These are phyloP conservation scores for Drosophila rubida DNA, from an alignment of 2,888 invertebrate genomes.

Conservation along the genomic window DNA sequence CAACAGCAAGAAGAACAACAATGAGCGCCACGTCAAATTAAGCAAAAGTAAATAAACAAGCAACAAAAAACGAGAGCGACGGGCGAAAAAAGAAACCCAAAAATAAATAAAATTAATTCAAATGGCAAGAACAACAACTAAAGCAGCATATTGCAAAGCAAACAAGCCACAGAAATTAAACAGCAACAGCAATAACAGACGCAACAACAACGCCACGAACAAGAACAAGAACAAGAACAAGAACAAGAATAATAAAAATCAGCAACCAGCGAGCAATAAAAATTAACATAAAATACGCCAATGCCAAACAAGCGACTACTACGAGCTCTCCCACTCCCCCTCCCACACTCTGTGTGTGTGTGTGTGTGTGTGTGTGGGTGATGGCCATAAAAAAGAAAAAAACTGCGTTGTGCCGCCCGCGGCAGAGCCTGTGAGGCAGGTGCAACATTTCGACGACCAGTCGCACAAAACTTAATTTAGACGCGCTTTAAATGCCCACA, in stretches of 20 bases:
- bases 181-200: slow-evolving; percentile 20
- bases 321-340: background rate
- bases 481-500: slow-evolving; percentile 8
- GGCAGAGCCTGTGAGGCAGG: slow-evolving; percentile 42
- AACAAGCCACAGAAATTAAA: slow-evolving; percentile 30
- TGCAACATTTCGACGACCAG: slow-evolving; percentile 38
- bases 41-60: slow-evolving; percentile 66
- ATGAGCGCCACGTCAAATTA: slow-evolving; percentile 54
- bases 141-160: slow-evolving; percentile 31
- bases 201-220: slow-evolving; percentile 14
- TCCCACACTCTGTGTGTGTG: background rate
- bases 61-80: slow-evolving; percentile 9
- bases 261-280: slow-evolving; percentile 65
- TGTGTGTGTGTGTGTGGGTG: slow-evolving; percentile 3
- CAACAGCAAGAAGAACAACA: slow-evolving; percentile 21
- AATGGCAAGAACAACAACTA: slow-evolving; percentile 50
- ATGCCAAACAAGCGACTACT: slow-evolving; percentile 44
- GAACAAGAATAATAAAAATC: slow-evolving; percentile 64
- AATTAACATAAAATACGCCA: slow-evolving; percentile 74
- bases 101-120: slow-evolving; percentile 77
- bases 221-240: slow-evolving; percentile 12
- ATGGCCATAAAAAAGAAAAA: slow-evolving; percentile 36
- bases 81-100: slow-evolving; percentile 33
- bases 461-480: slow-evolving; percentile 18
- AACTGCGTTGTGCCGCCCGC: slow-evolving; percentile 43